Conservation (phyloP, 1,140 invertebrate species). For the Magallana angulata region DNA sequence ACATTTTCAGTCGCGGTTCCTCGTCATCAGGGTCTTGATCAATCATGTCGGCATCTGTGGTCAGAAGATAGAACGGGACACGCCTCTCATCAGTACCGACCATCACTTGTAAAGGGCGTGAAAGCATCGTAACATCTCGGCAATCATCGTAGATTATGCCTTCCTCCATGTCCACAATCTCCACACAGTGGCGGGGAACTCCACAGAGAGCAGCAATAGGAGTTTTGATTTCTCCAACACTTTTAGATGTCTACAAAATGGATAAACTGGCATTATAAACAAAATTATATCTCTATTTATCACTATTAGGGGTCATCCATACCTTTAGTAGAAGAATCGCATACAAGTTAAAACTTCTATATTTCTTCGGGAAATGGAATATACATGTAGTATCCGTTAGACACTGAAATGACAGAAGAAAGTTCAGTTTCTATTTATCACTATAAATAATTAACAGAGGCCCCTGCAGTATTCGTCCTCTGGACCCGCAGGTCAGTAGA, state of each 20-base stretch:
- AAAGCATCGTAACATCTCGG: background rate
- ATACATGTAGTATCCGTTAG: too few species aligned
- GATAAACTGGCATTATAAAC: background rate
- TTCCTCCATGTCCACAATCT: background rate
- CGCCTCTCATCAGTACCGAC: background rate
- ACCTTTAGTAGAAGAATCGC: too few species aligned
- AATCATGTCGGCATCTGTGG: background rate
- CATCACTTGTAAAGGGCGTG: constrained; percentile 8
- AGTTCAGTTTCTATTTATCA: too few species aligned
- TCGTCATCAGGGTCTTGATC: background rate
- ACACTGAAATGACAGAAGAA: too few species aligned
- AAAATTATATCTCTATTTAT: too few species aligned
- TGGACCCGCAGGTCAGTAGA: too few species aligned
- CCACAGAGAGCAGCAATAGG: background rate
- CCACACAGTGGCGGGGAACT: constrained; percentile 5
- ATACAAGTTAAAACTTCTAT: too few species aligned
- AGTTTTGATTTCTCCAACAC: background rate
- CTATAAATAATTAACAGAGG: too few species aligned
- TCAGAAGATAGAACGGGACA: background rate
- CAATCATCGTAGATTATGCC: background rate
- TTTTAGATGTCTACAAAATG: background rate
- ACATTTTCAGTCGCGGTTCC: background rate
- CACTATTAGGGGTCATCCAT: too few species aligned
- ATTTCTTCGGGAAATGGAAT: too few species aligned
- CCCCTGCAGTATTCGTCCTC: too few species aligned